Conservation (phyloP, 2,113 vertebrate species). For the Limnothrissa miodon region DNA sequence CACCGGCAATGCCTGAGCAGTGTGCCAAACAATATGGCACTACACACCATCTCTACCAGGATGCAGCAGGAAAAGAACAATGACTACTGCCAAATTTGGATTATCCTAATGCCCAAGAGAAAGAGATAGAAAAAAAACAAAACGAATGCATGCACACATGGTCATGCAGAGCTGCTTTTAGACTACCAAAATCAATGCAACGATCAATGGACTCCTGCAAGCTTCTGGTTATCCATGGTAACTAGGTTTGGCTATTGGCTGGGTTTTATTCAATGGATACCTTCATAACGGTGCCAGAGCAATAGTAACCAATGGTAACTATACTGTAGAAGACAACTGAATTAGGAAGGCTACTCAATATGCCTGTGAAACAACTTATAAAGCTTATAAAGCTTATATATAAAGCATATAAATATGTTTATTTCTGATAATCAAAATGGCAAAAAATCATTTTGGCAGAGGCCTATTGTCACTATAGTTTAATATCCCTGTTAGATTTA, state of each 20-base stretch:
- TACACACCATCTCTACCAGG: neutral
- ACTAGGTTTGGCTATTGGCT: too few species aligned
- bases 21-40: neutral
- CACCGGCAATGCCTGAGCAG: neutral
- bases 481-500: neutral
- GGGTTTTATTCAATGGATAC: too few species aligned
- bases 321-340: too few species aligned
- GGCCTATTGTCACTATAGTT: neutral
- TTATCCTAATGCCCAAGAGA: slow-evolving; percentile 6
- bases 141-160: neutral
- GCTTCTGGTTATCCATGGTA: neutral
- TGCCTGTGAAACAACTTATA: too few species aligned
- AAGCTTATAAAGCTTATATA: neutral
- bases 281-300: too few species aligned
- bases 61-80: neutral
- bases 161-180: neutral
- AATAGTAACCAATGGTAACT: neutral
- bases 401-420: neutral
- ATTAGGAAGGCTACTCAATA: too few species aligned
- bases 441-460: neutral
- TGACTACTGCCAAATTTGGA: slow-evolving; percentile 13
- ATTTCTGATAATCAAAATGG: neutral
- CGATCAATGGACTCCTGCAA: neutral
- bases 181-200: neutral
- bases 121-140: neutral